Conservation (phyloP, 2,113 vertebrate species). For the Erinaceus europaeus region DNA sequence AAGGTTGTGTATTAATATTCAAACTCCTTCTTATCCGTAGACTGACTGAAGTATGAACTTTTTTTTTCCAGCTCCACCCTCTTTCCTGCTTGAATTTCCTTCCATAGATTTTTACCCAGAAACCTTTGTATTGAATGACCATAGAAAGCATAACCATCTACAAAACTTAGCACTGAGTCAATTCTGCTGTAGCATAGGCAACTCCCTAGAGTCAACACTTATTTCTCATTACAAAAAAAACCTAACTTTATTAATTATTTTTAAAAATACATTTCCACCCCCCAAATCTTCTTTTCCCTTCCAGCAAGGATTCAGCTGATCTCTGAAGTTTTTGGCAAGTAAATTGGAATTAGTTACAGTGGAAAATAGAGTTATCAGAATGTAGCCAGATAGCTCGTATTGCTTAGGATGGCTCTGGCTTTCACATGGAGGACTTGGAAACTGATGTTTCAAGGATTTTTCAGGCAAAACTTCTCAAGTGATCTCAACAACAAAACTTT, state of each 20-base stretch:
- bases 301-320: slow-evolving; percentile 53
- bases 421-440: slow-evolving; percentile 72
- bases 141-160: slow-evolving; percentile 49
- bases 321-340: slow-evolving; percentile 76
- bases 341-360: slow-evolving; percentile 74
- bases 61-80: slow-evolving; percentile 84
- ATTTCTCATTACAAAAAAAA: slow-evolving; percentile 49
- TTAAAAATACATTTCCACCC: slow-evolving; percentile 52
- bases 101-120: slow-evolving; percentile 82
- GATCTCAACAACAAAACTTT: slow-evolving; percentile 12
- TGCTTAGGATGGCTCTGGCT: slow-evolving; percentile 64
- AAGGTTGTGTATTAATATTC: slow-evolving; percentile 82
- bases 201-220: slow-evolving; percentile 6
- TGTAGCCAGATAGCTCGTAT: slow-evolving; percentile 67
- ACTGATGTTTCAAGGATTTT: slow-evolving; percentile 38
- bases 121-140: slow-evolving; percentile 71
- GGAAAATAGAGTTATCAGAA: slow-evolving; percentile 78
- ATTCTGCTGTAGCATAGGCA: neutral
- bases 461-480: slow-evolving; percentile 11
- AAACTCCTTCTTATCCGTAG: slow-evolving; percentile 81
- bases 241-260: slow-evolving; percentile 15
- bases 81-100: slow-evolving; percentile 83
- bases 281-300: neutral
- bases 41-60: slow-evolving; percentile 76
- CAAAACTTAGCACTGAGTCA: slow-evolving; percentile 15